These are phyloP conservation scores for Cosmorhoe ocellata DNA, from an alignment of 2,888 invertebrate genomes.

Conservation along the genomic window DNA sequence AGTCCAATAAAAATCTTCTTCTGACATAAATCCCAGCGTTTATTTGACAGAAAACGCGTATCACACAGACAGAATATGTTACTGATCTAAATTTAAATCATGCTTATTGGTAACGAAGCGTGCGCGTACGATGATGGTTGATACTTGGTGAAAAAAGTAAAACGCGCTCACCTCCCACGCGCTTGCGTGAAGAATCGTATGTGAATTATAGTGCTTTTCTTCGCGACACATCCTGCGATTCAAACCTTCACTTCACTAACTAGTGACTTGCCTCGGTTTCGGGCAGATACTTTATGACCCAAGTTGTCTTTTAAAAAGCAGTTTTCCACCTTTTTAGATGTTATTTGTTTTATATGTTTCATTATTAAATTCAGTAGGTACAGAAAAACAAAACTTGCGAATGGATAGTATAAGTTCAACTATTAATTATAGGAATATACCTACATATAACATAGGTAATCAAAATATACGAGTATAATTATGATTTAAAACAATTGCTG, in stretches of 20 bases:
- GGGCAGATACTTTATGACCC: neutral
- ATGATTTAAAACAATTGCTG: too few species aligned
- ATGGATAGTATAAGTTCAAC: too few species aligned
- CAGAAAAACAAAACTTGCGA: too few species aligned
- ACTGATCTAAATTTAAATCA: conserved; percentile 66
- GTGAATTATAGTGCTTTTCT: conserved; percentile 11
- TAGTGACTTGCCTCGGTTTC: neutral
- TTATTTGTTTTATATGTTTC: too few species aligned
- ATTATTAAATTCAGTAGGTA: too few species aligned
- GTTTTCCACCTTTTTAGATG: too few species aligned
- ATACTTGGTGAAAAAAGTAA: conserved; percentile 27
- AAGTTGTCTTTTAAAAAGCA: too few species aligned
- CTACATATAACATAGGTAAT: too few species aligned
- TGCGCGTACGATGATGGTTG: conserved; percentile 45
- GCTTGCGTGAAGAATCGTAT: conserved; percentile 23
- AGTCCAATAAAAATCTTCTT: neutral
- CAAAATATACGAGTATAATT: too few species aligned
- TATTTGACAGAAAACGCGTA: conserved; percentile 11
- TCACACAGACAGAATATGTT: conserved; percentile 39
- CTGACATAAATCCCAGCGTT: conserved; percentile 10
- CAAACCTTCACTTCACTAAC: neutral
- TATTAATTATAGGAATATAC: too few species aligned
- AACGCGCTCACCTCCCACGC: conserved; percentile 24
- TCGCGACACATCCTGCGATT: conserved; percentile 1
- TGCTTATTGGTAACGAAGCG: conserved; percentile 71